These are phyloP conservation scores for Agapornis canus DNA, from an alignment of 2,797 vertebrate genomes.

Conservation along the genomic window DNA sequence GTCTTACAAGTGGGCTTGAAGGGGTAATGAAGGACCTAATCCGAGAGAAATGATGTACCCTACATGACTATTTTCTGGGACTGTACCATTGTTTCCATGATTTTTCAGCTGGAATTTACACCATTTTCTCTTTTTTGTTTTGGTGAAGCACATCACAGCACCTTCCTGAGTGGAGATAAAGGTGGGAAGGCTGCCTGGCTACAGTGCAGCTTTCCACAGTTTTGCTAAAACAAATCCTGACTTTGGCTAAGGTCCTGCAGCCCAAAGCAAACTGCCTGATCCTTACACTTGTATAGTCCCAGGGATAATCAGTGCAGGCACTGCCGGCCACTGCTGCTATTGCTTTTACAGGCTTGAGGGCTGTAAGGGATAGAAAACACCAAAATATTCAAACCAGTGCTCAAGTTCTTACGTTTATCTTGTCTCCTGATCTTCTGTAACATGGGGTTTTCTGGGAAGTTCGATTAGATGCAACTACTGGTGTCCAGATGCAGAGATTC, in stretches of 20 bases:
- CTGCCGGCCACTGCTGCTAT: background rate
- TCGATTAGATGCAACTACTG: background rate
- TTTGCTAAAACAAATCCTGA: background rate
- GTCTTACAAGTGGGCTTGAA: background rate
- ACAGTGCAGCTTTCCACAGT: background rate
- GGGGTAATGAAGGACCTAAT: background rate
- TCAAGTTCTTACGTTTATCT: background rate
- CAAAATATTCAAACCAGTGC: background rate
- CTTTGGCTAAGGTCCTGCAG: background rate
- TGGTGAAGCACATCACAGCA: background rate
- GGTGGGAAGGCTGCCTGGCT: background rate
- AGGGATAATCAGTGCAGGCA: background rate
- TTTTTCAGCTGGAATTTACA: background rate
- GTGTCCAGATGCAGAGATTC: conserved; percentile 5
- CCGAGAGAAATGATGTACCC: background rate
- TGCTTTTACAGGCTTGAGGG: background rate
- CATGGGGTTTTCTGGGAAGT: background rate
- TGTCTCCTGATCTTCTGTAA: background rate
- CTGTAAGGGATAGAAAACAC: background rate
- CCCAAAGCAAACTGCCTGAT: background rate
- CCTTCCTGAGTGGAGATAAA: background rate
- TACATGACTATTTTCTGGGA: background rate
- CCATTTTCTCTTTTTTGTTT: background rate
- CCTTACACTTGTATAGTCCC: background rate
- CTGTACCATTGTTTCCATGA: background rate